These are phyloP conservation scores for Chelonia mydas DNA, from an alignment of 2,797 vertebrate species.

Conservation along the genomic window DNA sequence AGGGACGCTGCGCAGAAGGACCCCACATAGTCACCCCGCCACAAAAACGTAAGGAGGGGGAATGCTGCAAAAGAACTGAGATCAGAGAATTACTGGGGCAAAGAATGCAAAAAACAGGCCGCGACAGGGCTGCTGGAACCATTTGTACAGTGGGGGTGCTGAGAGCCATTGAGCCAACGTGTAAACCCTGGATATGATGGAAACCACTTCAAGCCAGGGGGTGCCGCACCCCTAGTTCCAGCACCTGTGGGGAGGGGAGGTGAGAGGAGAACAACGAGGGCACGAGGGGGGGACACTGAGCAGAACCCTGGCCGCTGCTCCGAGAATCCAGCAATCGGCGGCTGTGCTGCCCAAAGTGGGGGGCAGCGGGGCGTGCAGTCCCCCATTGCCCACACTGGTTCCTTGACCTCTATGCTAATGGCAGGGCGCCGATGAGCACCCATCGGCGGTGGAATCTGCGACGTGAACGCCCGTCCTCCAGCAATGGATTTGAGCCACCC, in stretches of 20 bases:
- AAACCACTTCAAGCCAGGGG: too few species aligned
- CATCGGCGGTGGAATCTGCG: accelerated
- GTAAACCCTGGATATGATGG: too few species aligned
- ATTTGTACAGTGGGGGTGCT: too few species aligned
- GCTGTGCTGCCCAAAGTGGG: neutral
- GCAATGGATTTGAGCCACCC: neutral
- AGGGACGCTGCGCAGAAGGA: neutral
- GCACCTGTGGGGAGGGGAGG: too few species aligned
- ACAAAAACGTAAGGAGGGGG: neutral
- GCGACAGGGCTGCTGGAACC: too few species aligned
- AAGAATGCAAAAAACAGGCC: neutral
- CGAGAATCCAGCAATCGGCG: neutral
- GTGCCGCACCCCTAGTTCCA: too few species aligned
- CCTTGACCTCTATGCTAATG: neutral
- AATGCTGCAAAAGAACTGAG: neutral
- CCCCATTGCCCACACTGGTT: neutral
- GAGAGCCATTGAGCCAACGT: too few species aligned
- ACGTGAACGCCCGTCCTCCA: too few species aligned
- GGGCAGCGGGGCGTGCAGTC: too few species aligned
- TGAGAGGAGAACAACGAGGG: too few species aligned
- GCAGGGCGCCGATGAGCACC: neutral
- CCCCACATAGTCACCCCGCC: neutral
- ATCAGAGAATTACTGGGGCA: neutral
- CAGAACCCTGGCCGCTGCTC: neutral
- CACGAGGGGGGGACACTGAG: too few species aligned